These are phyloP conservation scores for Chroicocephalus ridibundus DNA, from an alignment of 2,113 vertebrate genomes.

Conservation along the genomic window DNA sequence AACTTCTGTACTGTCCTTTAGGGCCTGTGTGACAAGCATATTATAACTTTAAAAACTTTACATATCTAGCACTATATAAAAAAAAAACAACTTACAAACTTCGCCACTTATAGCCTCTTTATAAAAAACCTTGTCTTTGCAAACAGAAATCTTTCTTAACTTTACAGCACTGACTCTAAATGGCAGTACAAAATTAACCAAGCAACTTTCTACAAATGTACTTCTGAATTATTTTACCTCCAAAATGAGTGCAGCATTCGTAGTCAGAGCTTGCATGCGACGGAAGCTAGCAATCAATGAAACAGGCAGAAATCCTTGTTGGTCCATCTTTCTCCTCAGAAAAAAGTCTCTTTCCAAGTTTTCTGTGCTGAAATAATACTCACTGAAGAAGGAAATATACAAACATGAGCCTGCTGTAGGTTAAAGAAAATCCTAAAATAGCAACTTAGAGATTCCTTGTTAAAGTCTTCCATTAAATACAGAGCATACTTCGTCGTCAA, in stretches of 20 bases:
- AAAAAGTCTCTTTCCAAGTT: constrained; percentile 98
- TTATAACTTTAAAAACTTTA: not conserved
- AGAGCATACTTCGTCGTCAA: not conserved
- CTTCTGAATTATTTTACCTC: constrained; percentile 78
- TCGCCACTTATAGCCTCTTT: not conserved
- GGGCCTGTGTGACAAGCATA: constrained; percentile 75
- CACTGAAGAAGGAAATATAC: constrained; percentile 72
- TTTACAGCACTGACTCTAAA: not conserved
- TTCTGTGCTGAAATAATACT: constrained; percentile 98
- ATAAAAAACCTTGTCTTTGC: not conserved
- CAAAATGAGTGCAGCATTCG: constrained; percentile 86
- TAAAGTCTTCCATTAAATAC: not conserved
- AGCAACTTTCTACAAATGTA: not conserved
- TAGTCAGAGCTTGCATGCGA: constrained; percentile 92
- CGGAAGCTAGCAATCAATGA: constrained; percentile 94
- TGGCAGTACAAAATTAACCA: not conserved
- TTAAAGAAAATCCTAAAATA: not conserved
- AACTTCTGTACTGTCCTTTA: constrained; percentile 92
- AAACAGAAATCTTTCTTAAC: not conserved
- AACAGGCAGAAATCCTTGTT: constrained; percentile 91
- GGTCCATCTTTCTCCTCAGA: constrained; percentile 94
- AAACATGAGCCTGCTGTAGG: not conserved
- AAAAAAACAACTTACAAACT: not conserved
- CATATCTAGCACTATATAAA: not conserved
- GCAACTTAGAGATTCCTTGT: not conserved